Evolutionary conservation across 1,140 invertebrate species (phyloP).

Genomic region (Habropoda laboriosa): DNA sequence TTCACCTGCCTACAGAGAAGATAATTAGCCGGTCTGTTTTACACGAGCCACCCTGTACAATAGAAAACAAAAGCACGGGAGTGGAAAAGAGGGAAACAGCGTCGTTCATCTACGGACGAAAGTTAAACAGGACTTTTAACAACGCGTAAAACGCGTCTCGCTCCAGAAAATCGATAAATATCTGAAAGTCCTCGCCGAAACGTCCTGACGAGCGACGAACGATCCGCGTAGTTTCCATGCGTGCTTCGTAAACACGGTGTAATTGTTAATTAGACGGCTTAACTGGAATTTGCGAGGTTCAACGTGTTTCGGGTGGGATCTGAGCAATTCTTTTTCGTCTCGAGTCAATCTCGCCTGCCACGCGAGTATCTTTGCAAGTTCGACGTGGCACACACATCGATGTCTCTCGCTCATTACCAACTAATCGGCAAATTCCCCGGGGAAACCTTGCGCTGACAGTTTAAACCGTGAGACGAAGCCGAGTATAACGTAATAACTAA

Average conservation of each 20-base stretch:
- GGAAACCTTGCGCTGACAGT: slow-evolving; percentile 39
- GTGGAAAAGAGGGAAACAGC: too few relatives aligned
- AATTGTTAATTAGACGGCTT: neutral
- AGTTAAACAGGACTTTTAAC: neutral
- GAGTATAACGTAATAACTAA: slow-evolving; percentile 21
- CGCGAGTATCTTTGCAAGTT: neutral
- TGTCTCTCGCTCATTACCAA: neutral
- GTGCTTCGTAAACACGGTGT: too few relatives aligned
- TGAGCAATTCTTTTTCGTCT: neutral
- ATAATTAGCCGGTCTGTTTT: too few relatives aligned
- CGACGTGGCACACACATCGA: slow-evolving; percentile 13
- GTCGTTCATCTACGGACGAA: neutral
- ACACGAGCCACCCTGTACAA: too few relatives aligned
- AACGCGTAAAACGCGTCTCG: neutral
- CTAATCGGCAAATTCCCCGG: slow-evolving; percentile 46
- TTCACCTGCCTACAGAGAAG: too few relatives aligned
- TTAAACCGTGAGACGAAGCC: slow-evolving; percentile 38
- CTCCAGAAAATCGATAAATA: slow-evolving; percentile 12
- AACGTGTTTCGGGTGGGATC: neutral
- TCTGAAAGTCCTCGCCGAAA: slow-evolving; percentile 12
- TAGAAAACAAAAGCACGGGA: too few relatives aligned
- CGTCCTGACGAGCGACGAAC: neutral
- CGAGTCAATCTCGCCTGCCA: neutral
- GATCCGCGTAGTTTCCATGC: neutral
- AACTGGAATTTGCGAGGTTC: neutral